Base-by-base conservation (phyloP, 2,888 invertebrate species). In the Ichneumoninae sp. region DNA sequence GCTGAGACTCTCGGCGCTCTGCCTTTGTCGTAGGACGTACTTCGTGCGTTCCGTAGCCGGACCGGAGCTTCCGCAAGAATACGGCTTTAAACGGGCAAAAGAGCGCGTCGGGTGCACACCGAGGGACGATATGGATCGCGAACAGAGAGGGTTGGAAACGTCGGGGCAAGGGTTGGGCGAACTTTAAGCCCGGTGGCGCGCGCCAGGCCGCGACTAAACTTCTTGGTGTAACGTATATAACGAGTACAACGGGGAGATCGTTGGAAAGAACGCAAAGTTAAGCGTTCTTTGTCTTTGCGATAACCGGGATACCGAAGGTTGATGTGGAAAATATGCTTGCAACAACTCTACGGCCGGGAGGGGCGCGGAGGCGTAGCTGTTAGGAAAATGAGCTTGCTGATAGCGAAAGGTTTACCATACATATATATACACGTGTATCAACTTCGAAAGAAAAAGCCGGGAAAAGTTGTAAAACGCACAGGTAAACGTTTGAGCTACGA, bases 301-400 rank as follows among this genome's bases (percentile, higher is more conserved):
- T 40, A 40, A 13, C 36, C 62, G 16, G 71, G 30, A 60, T 71
- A 68, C 19, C 70, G 6, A 30, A 22, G 16, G 36, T 71, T 80
- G 77, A 77, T 77, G 83, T 77, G 80, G 77, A 80, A 81, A 84
- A 80, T 80, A 84, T 84, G 80, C 83, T 80, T 19, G 80, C 72
- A 83, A 77, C 80, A 84, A 84, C 80, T 77, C 72, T 65, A 30
- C 13, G 26, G n/a, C 22, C 50, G n/a, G n/a, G 1, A n/a, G 52
- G 44, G 44, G 44, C 54, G 44, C 36, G 30, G 68, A n/a, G 44
- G n/a, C 50, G n/a, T 36, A 50, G 54, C 75, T 75, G 71, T 83
- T 80, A 77, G 76, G 19, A 72, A 80, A 83, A 83, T 83, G 75
- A 76, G 66, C 66, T 65, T 83, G 70, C 83, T 71, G 83, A 83